Conservation (phyloP, 2,888 invertebrate genomes). For the Cryptophagus acutangulus region DNA sequence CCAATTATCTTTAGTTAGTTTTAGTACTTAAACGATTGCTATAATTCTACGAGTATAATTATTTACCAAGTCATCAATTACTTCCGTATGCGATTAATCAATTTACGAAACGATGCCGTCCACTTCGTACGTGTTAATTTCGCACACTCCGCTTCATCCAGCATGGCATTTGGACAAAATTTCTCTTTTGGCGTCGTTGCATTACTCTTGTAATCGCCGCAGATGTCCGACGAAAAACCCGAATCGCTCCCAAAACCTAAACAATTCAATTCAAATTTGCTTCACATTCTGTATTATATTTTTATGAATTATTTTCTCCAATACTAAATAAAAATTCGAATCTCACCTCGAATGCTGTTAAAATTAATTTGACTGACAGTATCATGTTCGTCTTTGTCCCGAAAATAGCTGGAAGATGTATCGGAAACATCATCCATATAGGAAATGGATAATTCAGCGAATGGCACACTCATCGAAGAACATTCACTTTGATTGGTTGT, state of each 20-base stretch:
- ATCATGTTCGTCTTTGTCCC: constrained; percentile 31
- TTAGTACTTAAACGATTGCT: too few species aligned
- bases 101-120: constrained; percentile 58
- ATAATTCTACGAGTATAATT: too few species aligned
- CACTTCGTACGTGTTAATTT: constrained; percentile 54
- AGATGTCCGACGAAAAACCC: constrained; percentile 52
- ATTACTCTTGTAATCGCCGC: constrained; percentile 47
- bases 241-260: constrained; percentile 50
- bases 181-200: constrained; percentile 46
- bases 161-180: constrained; percentile 40
- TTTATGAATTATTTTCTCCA: constrained; percentile 1
- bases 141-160: constrained; percentile 47
- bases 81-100: constrained; percentile 48
- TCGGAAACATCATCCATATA: constrained; percentile 47
- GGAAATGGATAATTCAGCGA: constrained; percentile 45
- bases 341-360: constrained; percentile 40
- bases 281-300: not conserved
- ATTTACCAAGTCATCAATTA: too few species aligned
- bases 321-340: constrained; percentile 3
- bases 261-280: not conserved
- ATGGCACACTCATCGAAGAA: constrained; percentile 45
- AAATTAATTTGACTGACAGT: constrained; percentile 36
- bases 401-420: constrained; percentile 34
- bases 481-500: constrained; percentile 41
- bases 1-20: too few species aligned